phyloP scores from a whole-genome alignment of 1,140 invertebrate species.

The Apolygus lucorum region DNA sequence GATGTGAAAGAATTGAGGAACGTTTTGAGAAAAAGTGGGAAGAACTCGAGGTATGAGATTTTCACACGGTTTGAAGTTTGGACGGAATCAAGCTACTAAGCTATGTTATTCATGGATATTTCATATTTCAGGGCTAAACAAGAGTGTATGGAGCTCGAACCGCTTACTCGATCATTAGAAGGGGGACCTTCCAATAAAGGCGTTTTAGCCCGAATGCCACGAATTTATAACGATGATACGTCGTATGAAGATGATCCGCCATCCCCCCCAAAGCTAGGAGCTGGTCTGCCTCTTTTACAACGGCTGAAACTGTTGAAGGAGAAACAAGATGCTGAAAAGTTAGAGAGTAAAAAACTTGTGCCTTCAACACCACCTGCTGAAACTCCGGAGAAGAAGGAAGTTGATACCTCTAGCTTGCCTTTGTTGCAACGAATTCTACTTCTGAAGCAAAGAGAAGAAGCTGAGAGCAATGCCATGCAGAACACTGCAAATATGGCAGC shows the following conservation, averaged over 20 bases:
- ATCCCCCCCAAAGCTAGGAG: constrained; percentile 45
- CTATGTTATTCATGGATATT: neutral
- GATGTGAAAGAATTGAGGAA: constrained; percentile 70
- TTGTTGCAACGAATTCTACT: constrained; percentile 67
- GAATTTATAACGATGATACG: constrained; percentile 55
- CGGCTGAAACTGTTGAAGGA: constrained; percentile 67
- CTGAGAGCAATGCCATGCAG: constrained; percentile 42
- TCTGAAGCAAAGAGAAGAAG: constrained; percentile 69
- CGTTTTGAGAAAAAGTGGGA: constrained; percentile 52
- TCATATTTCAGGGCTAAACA: constrained; percentile 41
- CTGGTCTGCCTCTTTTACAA: constrained; percentile 63
- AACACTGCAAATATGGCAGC: constrained; percentile 28
- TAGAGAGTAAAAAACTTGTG: constrained; percentile 40
- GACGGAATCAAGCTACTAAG: neutral
- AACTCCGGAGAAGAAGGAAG: constrained; percentile 42
- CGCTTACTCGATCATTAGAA: constrained; percentile 41
- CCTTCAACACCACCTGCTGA: constrained; percentile 37
- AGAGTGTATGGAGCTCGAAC: constrained; percentile 57
- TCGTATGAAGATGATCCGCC: constrained; percentile 43
- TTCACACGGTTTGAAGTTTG: too few species aligned
- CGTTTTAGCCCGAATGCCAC: constrained; percentile 56
- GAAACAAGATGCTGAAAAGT: constrained; percentile 60
- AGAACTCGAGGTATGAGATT: constrained; percentile 35
- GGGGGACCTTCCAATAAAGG: constrained; percentile 40
- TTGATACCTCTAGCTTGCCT: constrained; percentile 61